Evolutionary conservation across 1,140 invertebrate genomes (phyloP).

Genomic region (Drosophila kanapiae): DNA sequence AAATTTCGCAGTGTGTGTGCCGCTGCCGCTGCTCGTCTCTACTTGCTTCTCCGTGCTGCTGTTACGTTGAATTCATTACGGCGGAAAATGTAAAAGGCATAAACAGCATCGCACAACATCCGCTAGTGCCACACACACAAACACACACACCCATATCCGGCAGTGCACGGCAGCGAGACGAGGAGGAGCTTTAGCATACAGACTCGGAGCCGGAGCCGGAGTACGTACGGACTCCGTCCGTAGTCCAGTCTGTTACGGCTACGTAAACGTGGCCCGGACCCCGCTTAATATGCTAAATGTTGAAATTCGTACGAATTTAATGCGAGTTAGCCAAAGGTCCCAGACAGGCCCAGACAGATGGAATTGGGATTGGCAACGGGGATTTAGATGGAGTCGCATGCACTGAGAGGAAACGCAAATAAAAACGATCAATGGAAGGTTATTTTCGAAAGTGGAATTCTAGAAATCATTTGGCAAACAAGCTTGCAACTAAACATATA

Average conservation of each 20-base stretch:
- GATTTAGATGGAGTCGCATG: neutral
- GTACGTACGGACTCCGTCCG: slow-evolving; percentile 3
- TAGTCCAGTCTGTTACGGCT: slow-evolving; percentile 24
- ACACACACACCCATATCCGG: slow-evolving; percentile 23
- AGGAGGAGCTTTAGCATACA: slow-evolving; percentile 2
- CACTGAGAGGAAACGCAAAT: slow-evolving; percentile 3
- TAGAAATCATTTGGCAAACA: neutral
- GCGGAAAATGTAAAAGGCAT: slow-evolving; percentile 83
- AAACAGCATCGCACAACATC: slow-evolving; percentile 82
- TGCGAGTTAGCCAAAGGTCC: slow-evolving; percentile 60
- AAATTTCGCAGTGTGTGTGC: slow-evolving; percentile 72
- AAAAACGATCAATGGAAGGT: no score
- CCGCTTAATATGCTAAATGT: slow-evolving; percentile 79
- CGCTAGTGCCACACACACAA: slow-evolving; percentile 51
- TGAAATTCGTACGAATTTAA: slow-evolving; percentile 74
- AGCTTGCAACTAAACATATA: neutral
- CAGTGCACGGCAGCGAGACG: slow-evolving; percentile 65
- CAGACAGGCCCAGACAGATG: slow-evolving; percentile 39
- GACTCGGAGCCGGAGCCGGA: neutral
- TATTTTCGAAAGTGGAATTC: no score
- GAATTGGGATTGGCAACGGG: slow-evolving; percentile 18
- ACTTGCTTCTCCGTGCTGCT: slow-evolving; percentile 6
- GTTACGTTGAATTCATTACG: slow-evolving; percentile 78
- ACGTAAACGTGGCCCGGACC: slow-evolving; percentile 38
- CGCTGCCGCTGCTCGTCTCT: neutral